phyloP scores from a whole-genome alignment of 2,888 invertebrate species.

The Drosophila niveifrons region DNA sequence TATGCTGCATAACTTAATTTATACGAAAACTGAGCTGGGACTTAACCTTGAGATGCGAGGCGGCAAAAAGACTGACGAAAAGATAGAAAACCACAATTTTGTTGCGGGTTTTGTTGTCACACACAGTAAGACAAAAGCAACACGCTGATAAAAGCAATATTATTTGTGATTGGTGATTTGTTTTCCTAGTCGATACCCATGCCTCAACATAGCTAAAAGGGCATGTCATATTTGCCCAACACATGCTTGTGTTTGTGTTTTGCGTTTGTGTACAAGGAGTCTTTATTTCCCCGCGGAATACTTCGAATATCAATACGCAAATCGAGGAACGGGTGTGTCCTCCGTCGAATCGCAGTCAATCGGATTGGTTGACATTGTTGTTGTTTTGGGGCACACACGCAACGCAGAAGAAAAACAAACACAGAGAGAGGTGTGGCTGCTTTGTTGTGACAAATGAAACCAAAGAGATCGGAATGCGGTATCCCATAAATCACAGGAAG shows the following conservation, averaged over 20 bases:
- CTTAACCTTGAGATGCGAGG: not conserved
- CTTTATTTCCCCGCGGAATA: not conserved
- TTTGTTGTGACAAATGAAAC: conserved; percentile 46
- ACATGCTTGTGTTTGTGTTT: not conserved
- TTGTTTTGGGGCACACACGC: not conserved
- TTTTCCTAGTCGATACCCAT: not conserved
- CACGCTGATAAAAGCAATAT: conserved; percentile 25
- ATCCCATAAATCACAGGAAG: conserved; percentile 41
- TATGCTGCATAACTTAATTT: not conserved
- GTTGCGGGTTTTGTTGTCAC: conserved; percentile 17
- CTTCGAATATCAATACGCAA: conserved; percentile 20
- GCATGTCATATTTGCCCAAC: conserved; percentile 7
- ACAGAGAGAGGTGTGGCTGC: conserved; percentile 31
- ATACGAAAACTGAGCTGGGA: not conserved
- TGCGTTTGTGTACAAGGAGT: not conserved
- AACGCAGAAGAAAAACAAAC: not conserved
- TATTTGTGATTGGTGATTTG: conserved; percentile 47
- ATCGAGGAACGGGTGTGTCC: conserved; percentile 15
- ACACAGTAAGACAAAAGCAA: conserved; percentile 11
- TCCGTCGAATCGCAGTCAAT: conserved; percentile 2
- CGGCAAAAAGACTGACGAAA: not conserved
- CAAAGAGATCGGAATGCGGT: conserved; percentile 5
- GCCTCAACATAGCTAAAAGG: not conserved
- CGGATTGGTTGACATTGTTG: not conserved
- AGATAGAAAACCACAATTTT: not conserved